Evolutionary conservation across 2,113 vertebrate species (phyloP), one percentile per base, ranked within the genome.

Genomic region (Corvus cornix): DNA sequence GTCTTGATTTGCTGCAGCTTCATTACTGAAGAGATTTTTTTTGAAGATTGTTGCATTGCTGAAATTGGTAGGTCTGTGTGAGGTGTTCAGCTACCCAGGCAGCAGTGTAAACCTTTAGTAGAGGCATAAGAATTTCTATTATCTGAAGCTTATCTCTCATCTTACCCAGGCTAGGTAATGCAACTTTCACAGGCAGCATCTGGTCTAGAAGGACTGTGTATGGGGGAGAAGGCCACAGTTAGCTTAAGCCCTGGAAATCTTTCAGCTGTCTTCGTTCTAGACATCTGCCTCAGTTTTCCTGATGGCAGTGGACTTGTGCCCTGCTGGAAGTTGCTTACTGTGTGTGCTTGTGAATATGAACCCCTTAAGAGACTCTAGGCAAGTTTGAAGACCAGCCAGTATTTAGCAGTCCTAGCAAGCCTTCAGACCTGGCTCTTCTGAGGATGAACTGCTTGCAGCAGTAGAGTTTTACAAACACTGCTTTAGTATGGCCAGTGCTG

Each of bases 101-200:
- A 88, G 79, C 69, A 75, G 0, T 41, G 58, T 80, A 87, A 67
- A 75, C 81, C 41, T 48, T 70, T 8, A 82, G 30, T 2, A 4
- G 44, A 84, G 37, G n/a, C 28, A 6, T 72, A 63, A 86, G 85
- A 75, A 80, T 82, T 64, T 59, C 39, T 84, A 69, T 77, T 84
- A 68, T 68, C 77, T 92, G 83, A 93, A 73, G 92, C 69, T 87
- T 78, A 39, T 72, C 92, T 86, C 58, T 82, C 43, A 35, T 91
- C 41, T 87, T 64, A 86, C 68, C 33, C 28, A 23, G 60, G 23
- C 31, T 28, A 66, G 58, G 7, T 89, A 77, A 60, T 75, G 31
- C 73, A 89, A 51, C 44, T 81, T 86, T 84, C 56, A 55, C 27
- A 11, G 60, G 15, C 82, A 68, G 85, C 41, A 37, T 64, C 76